Conservation (phyloP, 2,888 invertebrate species). For the Nycteola revayana region DNA sequence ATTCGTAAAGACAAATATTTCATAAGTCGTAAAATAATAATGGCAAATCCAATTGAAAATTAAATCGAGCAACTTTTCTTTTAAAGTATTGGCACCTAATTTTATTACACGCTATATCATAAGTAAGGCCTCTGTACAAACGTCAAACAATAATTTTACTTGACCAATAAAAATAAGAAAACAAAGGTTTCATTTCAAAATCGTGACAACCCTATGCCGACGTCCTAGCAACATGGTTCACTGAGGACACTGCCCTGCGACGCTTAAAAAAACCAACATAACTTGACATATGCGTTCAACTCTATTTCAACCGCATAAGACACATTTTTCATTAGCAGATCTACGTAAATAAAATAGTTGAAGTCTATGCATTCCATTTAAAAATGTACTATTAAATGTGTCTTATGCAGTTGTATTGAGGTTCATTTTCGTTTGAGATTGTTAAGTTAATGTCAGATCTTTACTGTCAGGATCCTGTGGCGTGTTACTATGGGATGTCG, state of each 20-base stretch:
- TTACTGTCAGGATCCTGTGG: conserved; percentile 60
- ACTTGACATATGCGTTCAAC: conserved; percentile 15
- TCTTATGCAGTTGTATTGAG: conserved; percentile 17
- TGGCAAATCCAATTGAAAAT: too few relatives aligned
- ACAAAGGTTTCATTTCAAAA: conserved; percentile 48
- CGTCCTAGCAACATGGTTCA: conserved; percentile 68
- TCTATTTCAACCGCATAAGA: conserved; percentile 26
- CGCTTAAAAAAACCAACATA: conserved; percentile 41
- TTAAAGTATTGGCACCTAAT: too few relatives aligned
- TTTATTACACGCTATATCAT: conserved; percentile 5
- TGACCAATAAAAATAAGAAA: conserved; percentile 36
- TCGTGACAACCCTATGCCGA: conserved; percentile 68
- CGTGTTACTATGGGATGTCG: conserved; percentile 67
- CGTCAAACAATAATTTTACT: conserved; percentile 34
- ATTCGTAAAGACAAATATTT: too few relatives aligned
- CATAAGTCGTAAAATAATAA: too few relatives aligned
- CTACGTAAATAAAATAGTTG: conserved; percentile 27
- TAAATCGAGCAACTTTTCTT: too few relatives aligned
- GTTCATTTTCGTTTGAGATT: conserved; percentile 28
- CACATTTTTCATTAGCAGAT: conserved; percentile 22
- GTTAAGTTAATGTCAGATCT: conserved; percentile 47
- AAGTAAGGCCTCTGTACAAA: conserved; percentile 15
- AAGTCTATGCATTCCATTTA: conserved; percentile 37
- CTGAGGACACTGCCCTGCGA: conserved; percentile 67
- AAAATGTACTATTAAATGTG: conserved; percentile 11